These are phyloP conservation scores for Centrocercus urophasianus DNA, from an alignment of 2,113 vertebrate species.

Conservation along the genomic window DNA sequence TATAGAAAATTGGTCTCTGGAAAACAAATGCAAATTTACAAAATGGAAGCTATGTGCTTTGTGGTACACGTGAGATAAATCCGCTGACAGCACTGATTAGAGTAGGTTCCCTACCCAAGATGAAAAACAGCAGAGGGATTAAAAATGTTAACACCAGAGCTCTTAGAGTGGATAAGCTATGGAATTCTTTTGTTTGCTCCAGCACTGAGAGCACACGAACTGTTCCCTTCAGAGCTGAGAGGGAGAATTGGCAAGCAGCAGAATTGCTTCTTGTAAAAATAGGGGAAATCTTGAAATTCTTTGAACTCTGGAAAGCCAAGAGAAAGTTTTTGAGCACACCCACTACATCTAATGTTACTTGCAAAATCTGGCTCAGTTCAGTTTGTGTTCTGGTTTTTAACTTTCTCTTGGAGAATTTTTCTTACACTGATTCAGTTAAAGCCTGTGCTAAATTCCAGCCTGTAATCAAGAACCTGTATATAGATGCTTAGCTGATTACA, in stretches of 20 bases:
- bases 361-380: not conserved
- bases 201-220: rapidly evolving
- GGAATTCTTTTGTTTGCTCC: not conserved
- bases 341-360: not conserved
- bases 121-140: not conserved
- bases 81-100: not conserved
- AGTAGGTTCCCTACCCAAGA: not conserved
- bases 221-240: rapidly evolving
- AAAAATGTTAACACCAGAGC: not conserved
- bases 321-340: not conserved
- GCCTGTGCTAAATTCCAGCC: not conserved
- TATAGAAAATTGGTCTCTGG: not conserved
- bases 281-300: not conserved
- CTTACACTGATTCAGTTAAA: not conserved
- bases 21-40: not conserved
- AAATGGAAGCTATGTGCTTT: rapidly evolving
- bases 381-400: not conserved
- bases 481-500: not conserved
- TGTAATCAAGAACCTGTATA: not conserved
- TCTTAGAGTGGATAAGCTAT: not conserved
- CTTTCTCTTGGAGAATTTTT: not conserved
- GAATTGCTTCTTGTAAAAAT: not conserved
- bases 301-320: not conserved
- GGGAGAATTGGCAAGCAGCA: not conserved
- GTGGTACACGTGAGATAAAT: not conserved